These are phyloP conservation scores for mouse (Mus musculus) DNA, from an alignment of 2,113 vertebrate species.

Conservation along the genomic window GRCm39 chr11:11336501-11337000, in stretches of 20 bases:
- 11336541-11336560: neutral
- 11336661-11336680: neutral
- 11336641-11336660: neutral
- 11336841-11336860: neutral
- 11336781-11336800: neutral
- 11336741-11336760: neutral
- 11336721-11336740: neutral
- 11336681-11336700: neutral
- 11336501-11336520: neutral
- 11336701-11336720: neutral
- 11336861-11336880: neutral
- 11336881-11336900: neutral
- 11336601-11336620: neutral
- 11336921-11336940: neutral
- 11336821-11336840: neutral
- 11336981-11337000: neutral
- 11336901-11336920: neutral
- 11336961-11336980: neutral
- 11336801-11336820: neutral
- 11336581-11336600: neutral
- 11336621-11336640: neutral
- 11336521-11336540: neutral
- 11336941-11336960: neutral
- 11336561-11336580: neutral
- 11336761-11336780: neutral